These are phyloP conservation scores for Syndactyla subalaris DNA, from an alignment of 2,797 vertebrate species.

Conservation along the genomic window DNA sequence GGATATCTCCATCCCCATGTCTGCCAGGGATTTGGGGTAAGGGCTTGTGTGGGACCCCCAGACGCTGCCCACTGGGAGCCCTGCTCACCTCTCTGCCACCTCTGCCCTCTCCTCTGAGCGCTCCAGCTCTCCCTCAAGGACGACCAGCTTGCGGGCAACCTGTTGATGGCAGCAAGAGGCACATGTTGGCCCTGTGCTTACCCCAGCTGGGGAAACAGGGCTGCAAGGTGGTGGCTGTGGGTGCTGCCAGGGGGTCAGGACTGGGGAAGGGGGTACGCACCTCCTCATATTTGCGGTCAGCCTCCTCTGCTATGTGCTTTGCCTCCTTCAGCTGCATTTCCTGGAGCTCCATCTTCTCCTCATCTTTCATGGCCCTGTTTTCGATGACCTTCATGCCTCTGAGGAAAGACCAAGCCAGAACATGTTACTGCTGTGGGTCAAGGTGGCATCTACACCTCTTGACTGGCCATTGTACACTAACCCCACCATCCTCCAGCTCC, in stretches of 20 bases:
- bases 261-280: conserved; percentile 53
- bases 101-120: conserved; percentile 96
- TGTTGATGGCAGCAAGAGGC: conserved; percentile 34
- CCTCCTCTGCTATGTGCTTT: conserved; percentile 96
- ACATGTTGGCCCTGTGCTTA: too few species aligned
- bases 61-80: fast-evolving
- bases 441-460: not conserved
- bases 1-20: too few species aligned
- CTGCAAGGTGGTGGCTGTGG: too few species aligned
- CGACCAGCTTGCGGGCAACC: conserved; percentile 96
- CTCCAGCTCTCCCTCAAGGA: conserved; percentile 95
- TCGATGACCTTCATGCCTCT: conserved; percentile 99
- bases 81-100: conserved; percentile 90
- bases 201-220: too few species aligned
- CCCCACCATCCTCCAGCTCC: not conserved
- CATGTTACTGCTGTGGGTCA: not conserved
- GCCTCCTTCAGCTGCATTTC: conserved; percentile 98
- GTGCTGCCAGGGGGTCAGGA: too few species aligned
- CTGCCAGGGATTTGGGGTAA: too few species aligned
- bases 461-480: not conserved
- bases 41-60: too few species aligned
- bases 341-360: conserved; percentile 98
- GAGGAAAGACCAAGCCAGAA: conserved; percentile 8
- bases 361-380: conserved; percentile 94
- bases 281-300: conserved; percentile 98